These are phyloP conservation scores for Camponotus vicinus DNA, from an alignment of 1,140 invertebrate species.

Conservation along the genomic window DNA sequence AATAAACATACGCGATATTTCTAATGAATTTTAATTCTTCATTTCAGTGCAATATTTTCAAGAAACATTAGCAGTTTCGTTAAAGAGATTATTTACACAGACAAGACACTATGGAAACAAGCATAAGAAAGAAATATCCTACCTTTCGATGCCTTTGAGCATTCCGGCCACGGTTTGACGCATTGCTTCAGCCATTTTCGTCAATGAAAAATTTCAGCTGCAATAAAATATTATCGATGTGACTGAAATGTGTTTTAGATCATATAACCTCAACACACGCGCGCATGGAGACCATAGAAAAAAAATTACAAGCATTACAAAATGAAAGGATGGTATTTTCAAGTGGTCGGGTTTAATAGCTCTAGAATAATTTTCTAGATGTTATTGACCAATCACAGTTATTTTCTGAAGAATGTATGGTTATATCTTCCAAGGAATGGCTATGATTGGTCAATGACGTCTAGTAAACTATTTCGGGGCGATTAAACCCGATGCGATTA, in stretches of 20 bases:
- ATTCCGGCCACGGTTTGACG: slow-evolving; percentile 90
- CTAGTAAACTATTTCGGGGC: too few species aligned
- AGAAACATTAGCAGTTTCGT: background rate
- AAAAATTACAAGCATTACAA: too few species aligned
- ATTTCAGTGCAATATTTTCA: background rate
- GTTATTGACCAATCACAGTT: too few species aligned
- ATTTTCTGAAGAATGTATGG: too few species aligned
- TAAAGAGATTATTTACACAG: background rate
- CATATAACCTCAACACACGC: background rate
- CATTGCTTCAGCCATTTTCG: slow-evolving; percentile 91
- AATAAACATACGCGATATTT: background rate
- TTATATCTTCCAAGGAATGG: too few species aligned
- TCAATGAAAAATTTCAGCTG: background rate
- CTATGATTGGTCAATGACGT: too few species aligned
- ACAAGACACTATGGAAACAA: background rate
- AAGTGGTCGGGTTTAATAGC: too few species aligned
- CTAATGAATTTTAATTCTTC: background rate
- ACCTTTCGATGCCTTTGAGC: slow-evolving; percentile 94
- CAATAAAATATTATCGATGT: background rate
- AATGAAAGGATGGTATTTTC: too few species aligned
- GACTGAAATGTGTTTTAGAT: background rate
- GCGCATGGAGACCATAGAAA: background rate
- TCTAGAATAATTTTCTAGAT: too few species aligned
- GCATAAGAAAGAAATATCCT: slow-evolving; percentile 67
- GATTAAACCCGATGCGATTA: too few species aligned